phyloP scores from a whole-genome alignment of 2,797 vertebrate species.

The Zonotrichia albicollis region DNA sequence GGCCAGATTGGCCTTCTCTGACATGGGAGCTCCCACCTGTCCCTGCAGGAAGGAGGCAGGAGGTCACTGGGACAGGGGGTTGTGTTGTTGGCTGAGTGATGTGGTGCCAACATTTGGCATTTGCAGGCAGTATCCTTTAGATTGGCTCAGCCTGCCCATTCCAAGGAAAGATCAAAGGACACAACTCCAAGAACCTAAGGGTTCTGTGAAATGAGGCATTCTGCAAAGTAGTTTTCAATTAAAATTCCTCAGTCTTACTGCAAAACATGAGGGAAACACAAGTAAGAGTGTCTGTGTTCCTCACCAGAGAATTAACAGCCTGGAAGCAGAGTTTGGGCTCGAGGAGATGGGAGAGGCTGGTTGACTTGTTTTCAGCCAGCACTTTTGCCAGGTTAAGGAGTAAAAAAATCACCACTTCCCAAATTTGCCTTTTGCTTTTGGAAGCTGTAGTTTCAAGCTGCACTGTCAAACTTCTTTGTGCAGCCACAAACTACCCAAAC shows the following conservation, averaged over 20 bases:
- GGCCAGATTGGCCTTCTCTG: neutral
- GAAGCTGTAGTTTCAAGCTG: neutral
- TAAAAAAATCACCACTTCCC: neutral
- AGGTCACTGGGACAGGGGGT: constrained; percentile 26
- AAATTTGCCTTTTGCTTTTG: neutral
- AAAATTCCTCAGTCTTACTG: neutral
- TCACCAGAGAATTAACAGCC: neutral
- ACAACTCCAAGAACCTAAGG: neutral
- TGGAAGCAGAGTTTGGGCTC: neutral
- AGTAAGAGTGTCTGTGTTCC: neutral
- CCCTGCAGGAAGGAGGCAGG: neutral
- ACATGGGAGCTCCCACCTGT: neutral
- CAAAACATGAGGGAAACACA: neutral
- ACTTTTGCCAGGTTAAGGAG: neutral
- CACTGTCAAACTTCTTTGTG: neutral
- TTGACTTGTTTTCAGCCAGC: neutral
- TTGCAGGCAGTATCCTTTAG: neutral
- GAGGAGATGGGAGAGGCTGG: neutral
- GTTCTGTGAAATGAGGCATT: neutral
- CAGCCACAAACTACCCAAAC: neutral
- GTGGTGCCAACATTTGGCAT: neutral
- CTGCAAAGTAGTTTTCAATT: neutral
- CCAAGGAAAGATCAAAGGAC: neutral
- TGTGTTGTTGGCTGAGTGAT: neutral
- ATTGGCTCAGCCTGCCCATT: neutral